Conservation (phyloP, 2,888 invertebrate genomes). For the Aleiodes leptofemur region DNA sequence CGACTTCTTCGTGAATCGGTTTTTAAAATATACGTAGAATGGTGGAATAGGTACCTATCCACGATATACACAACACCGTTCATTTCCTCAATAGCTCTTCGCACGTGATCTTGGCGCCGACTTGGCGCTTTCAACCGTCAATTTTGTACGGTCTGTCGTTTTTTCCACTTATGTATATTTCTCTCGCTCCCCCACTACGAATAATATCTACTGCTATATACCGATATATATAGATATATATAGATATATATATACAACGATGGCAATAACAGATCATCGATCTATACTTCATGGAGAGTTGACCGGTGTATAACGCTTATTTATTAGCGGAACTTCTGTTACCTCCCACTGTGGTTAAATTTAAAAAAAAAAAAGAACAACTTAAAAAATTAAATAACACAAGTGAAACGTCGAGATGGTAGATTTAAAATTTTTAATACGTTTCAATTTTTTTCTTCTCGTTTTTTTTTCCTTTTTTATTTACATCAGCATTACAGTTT, state of each 20-base stretch:
- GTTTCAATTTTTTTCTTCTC: conserved; percentile 18
- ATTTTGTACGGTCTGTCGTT: conserved; percentile 41
- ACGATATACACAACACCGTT: conserved; percentile 20
- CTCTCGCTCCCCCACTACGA: conserved; percentile 13
- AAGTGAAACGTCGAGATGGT: not conserved
- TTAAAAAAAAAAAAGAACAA: conserved; percentile 2
- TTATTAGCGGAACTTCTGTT: conserved; percentile 31
- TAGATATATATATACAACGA: not conserved
- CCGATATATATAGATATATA: conserved; percentile 11
- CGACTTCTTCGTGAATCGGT: conserved; percentile 6
- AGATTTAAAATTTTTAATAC: conserved; percentile 22
- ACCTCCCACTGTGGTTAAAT: conserved; percentile 23
- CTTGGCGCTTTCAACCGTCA: conserved; percentile 46
- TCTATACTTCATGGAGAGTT: conserved; percentile 18
- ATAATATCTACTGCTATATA: conserved; percentile 14
- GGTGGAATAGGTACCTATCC: conserved; percentile 29
- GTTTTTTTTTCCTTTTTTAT: conserved; percentile 2
- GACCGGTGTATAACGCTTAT: conserved; percentile 29
- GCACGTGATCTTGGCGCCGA: conserved; percentile 48
- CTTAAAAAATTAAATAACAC: not conserved
- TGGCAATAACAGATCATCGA: conserved; percentile 35
- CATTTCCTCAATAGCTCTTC: conserved; percentile 43
- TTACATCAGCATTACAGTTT: not conserved
- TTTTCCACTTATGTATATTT: conserved; percentile 34
- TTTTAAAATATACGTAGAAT: conserved; percentile 34